Conservation (phyloP, 1,140 invertebrate species). For the Linepithema humile region DNA sequence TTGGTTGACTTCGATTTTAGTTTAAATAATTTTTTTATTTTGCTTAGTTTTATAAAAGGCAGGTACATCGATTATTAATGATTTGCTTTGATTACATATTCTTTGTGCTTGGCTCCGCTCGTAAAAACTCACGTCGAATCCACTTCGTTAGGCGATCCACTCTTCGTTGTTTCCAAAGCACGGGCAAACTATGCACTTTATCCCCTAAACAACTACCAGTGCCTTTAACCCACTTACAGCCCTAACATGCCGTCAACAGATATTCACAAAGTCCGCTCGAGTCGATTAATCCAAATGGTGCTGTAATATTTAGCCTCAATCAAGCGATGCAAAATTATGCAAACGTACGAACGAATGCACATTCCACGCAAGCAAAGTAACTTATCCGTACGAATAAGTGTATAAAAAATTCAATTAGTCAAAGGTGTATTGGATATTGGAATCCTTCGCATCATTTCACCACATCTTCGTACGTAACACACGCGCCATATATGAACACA, state of each 20-base stretch:
- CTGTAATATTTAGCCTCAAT: slow-evolving; percentile 22
- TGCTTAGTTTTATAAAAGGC: slow-evolving; percentile 2
- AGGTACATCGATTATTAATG: slow-evolving; percentile 63
- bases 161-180: slow-evolving; percentile 68
- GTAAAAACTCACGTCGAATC: slow-evolving; percentile 30
- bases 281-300: slow-evolving; percentile 49
- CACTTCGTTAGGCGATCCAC: slow-evolving; percentile 68
- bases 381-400: background rate
- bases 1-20: background rate
- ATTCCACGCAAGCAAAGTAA: slow-evolving; percentile 10
- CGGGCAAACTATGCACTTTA: slow-evolving; percentile 70
- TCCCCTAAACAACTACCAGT: slow-evolving; percentile 65
- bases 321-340: slow-evolving; percentile 25
- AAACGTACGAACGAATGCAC: slow-evolving; percentile 14
- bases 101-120: slow-evolving; percentile 50
- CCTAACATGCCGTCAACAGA: slow-evolving; percentile 62
- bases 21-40: background rate
- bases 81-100: slow-evolving; percentile 71
- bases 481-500: slow-evolving; percentile 14
- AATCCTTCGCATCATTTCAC: slow-evolving; percentile 48
- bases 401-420: slow-evolving; percentile 41
- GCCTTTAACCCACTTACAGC: slow-evolving; percentile 73
- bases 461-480: slow-evolving; percentile 30
- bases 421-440: slow-evolving; percentile 46
- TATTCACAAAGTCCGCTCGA: slow-evolving; percentile 64